A percentile compares a stretch with the other conserved stretches of the same genome.
Conservation (phyloP, 2,113 vertebrate species). For the Prietella phreatophila region DNA sequence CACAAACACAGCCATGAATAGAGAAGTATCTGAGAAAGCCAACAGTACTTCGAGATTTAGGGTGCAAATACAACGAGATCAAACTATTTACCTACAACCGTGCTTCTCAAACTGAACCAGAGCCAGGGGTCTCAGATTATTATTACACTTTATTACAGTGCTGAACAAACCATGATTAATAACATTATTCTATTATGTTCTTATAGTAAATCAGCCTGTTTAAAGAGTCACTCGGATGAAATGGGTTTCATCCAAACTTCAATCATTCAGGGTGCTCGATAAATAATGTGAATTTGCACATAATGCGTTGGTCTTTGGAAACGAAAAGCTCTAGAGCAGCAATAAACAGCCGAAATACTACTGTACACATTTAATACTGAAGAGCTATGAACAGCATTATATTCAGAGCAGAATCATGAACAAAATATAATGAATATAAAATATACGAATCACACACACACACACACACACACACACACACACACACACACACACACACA, state of each 20-base stretch:
- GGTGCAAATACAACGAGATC: not conserved
- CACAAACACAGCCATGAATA: not conserved
- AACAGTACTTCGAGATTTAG: not conserved
- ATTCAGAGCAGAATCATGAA: not conserved
- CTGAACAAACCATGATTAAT: not conserved
- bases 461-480: too few species aligned
- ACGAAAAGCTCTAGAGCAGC: not conserved
- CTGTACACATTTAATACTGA: not conserved
- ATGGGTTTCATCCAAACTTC: not conserved
- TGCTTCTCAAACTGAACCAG: not conserved
- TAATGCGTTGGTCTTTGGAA: not conserved
- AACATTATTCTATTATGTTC: not conserved
- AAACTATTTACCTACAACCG: not conserved
- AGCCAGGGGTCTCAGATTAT: not conserved
- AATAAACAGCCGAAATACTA: not conserved
- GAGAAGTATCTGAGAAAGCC: not conserved
- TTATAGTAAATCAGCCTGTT: not conserved
- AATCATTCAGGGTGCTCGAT: not conserved
- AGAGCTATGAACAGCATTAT: not conserved
- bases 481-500: too few species aligned
- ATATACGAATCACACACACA: too few species aligned
- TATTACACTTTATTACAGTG: not conserved
- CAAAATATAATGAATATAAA: too few species aligned
- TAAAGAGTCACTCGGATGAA: not conserved
- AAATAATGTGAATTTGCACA: not conserved